phyloP scores from a whole-genome alignment of 35 echinoderm and acorn worm species.

The Lytechinus variegatus region DNA sequence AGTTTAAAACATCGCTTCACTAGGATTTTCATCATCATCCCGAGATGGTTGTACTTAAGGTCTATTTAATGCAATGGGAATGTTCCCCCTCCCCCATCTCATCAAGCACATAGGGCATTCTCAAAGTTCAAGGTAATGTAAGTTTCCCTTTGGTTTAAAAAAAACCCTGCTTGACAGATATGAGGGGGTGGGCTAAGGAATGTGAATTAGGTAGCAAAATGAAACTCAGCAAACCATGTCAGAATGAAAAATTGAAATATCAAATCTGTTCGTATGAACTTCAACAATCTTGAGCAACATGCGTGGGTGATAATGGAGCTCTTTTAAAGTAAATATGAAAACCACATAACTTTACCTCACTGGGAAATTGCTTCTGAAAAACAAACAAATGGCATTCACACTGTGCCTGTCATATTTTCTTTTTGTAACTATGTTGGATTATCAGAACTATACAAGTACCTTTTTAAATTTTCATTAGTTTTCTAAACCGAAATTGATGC shows the following conservation, averaged over 20 bases:
- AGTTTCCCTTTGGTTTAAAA: not conserved
- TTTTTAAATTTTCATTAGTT: too few relatives aligned
- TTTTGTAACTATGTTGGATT: too few relatives aligned
- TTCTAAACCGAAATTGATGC: too few relatives aligned
- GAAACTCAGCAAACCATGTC: not conserved
- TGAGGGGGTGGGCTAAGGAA: not conserved
- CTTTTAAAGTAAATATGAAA: not conserved
- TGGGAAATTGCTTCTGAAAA: too few relatives aligned
- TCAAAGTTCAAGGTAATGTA: not conserved
- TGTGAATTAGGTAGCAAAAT: not conserved
- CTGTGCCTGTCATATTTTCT: too few relatives aligned
- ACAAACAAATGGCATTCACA: too few relatives aligned
- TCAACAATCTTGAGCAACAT: not conserved
- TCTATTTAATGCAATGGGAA: too few relatives aligned
- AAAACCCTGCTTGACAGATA: not conserved
- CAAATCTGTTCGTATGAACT: not conserved
- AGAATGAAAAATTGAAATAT: constrained; percentile 8
- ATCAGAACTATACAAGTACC: too few relatives aligned
- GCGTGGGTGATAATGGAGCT: not conserved
- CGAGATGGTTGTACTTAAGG: too few relatives aligned
- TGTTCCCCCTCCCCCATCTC: too few relatives aligned
- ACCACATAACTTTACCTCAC: not conserved
- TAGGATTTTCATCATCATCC: too few relatives aligned
- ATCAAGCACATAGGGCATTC: not conserved
- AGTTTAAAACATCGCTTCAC: too few relatives aligned